Percentiles rank a stretch among this genome's conserved stretches.
Evolutionary conservation across 2,113 vertebrate species (phyloP).

Genomic region (Suncus etruscus): DNA sequence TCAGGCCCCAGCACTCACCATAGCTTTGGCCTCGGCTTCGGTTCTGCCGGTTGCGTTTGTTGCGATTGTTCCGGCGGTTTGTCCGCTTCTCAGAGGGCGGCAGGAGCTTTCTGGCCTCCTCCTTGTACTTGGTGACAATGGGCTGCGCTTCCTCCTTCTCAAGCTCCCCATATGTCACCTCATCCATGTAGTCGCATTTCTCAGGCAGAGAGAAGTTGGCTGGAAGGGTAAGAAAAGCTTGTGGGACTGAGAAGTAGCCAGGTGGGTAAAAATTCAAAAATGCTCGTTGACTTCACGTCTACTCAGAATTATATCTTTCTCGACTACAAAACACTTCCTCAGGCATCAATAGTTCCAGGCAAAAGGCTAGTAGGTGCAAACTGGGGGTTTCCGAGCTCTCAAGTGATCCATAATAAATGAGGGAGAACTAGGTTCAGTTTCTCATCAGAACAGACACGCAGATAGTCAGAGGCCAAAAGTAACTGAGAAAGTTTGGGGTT

Average conservation of each 20-base stretch:
- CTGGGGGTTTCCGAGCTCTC: slow-evolving; percentile 42
- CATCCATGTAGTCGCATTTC: slow-evolving; percentile 89
- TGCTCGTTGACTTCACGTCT: background rate
- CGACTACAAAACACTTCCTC: background rate
- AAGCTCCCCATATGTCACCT: slow-evolving; percentile 91
- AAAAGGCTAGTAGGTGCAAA: background rate
- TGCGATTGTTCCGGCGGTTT: slow-evolving; percentile 82
- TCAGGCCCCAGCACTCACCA: slow-evolving; percentile 70
- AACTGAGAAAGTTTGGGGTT: slow-evolving; percentile 61
- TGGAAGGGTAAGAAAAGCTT: slow-evolving; percentile 76
- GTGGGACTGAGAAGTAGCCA: slow-evolving; percentile 46
- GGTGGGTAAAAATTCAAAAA: background rate
- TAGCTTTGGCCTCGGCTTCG: slow-evolving; percentile 82
- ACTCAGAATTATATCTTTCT: slow-evolving; percentile 6
- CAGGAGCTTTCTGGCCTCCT: slow-evolving; percentile 90
- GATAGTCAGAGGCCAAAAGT: slow-evolving; percentile 46
- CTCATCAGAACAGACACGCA: slow-evolving; percentile 33
- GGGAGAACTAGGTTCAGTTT: slow-evolving; percentile 42
- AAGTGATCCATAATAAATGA: slow-evolving; percentile 61
- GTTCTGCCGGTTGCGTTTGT: slow-evolving; percentile 85
- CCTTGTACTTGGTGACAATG: slow-evolving; percentile 90
- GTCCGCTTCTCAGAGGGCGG: slow-evolving; percentile 89
- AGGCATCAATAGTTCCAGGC: background rate
- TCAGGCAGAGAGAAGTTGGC: slow-evolving; percentile 94
- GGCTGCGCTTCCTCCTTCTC: slow-evolving; percentile 87